Base-by-base conservation (phyloP, 2,888 invertebrate species). In the Lepidocyrtoides sp. region DNA sequence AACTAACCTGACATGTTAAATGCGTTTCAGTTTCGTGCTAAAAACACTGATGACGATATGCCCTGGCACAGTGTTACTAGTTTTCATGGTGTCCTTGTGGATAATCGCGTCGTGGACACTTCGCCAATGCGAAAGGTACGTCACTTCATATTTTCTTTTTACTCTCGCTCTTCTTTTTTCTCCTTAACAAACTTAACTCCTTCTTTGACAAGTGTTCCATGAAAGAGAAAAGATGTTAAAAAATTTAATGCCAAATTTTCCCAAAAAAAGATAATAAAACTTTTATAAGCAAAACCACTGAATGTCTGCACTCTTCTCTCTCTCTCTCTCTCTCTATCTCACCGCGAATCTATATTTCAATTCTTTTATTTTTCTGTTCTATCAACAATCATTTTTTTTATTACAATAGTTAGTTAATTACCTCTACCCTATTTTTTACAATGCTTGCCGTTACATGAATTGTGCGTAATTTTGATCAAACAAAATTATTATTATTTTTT, bases 11-110 rank as follows among this genome's bases (percentile, higher is more conserved):
- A 44, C 20, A 20, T 72, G 0, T 66, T 36, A 26, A 54, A 60
- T 36, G 32, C 26, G 41, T 79, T 48, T 51, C 79, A 94, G 98
- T 96, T 99, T 98, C 96, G 98, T 99, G 95, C 96, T 99, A 95
- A 99, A 99, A 96, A 99, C 99, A 93, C 96, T 99, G 94, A 99
- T 99, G 99, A 99, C 99, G 95, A 99, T 99, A 95, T 99, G 99
- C 96, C 99, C 99, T 86, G 91, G 88, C 48, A 89, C 91, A 93
- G 99, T 99, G 94, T 97, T 99, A 95, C 96, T 99, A 95, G 99
- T 99, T 94, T 99, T 99, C 96, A 99, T 99, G 98, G 98, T 99
- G 94, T 99, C 99, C 8, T 96, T 99, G 93, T 99, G 99, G 99
- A 98, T 99, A 95, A 99, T 99, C 95, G 99, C 99, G 94, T 99